Base-by-base conservation (phyloP, 2,888 invertebrate species). In the Frankliniella intonsa region DNA sequence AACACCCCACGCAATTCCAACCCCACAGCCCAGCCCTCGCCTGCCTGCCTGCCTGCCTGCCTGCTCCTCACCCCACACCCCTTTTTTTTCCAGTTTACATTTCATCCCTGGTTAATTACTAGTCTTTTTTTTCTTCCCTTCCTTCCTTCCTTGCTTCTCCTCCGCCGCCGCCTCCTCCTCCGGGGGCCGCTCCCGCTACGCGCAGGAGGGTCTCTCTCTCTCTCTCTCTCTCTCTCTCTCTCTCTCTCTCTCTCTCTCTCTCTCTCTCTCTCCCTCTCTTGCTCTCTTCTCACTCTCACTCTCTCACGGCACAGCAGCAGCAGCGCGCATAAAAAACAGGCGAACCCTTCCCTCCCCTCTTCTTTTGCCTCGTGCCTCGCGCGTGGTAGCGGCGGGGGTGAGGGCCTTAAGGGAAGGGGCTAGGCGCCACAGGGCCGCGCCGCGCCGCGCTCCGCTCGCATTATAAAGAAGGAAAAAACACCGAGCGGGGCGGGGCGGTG, bases 91-190 rank as follows among this genome's bases (percentile, higher is more conserved):
- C 80, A 82, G 81, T 81, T 82, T 83, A 82, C 82, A 83, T 83
- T 82, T 82, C 81, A 82, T 38, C 62, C 80, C 76, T 65, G 81
- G 80, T 83, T 83, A 83, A 83, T 83, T 83, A 83, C 83, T 55
- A 81, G 80, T 65, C 80, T 81, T 81, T 83, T 83, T 83, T 79
- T 80, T 55, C 69, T 76, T 25, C 69, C 69, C 69, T 76, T 62
- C 62, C 62, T 25, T 22, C 69, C 25, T 76, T 11, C 22, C 11
- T 3, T 3, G 7, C 5, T 22, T 25, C 25, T 25, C 25, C 55
- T 62, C 62, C 38, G 5, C n/a, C 62, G 8, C 62, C 14, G 5
- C n/a, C 62, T 62, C 62, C 14, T 14, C n/a, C 62, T 17, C 3
- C n/a, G n/a, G n/a, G n/a, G n/a, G n/a, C 14, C 62, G 0, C 17